Base-by-base conservation (phyloP, 2,113 vertebrate species). In the Brachyhypopomus occidentalis region DNA sequence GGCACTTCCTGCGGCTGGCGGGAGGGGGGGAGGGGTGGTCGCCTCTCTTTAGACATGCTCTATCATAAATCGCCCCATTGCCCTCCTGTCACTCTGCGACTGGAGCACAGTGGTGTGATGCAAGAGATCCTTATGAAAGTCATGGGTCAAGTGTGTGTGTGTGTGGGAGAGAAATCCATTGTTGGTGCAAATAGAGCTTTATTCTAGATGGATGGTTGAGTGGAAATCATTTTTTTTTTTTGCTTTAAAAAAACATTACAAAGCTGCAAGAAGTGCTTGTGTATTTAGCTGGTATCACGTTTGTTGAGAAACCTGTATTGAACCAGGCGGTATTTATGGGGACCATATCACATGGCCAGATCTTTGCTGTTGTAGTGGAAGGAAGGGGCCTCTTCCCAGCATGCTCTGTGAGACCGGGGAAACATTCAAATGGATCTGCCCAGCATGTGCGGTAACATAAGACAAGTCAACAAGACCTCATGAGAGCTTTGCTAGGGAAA, bases 1-100 rank as follows among this genome's bases (percentile, higher is more conserved):
- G 34, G 27, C 12, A 19, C 20, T 67, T 67, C 27, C 64, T 36
- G 64, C 64, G 17, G 6, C 30, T 23, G 64, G 30, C 5, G 4
- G 7, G 17, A 6, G 34, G 64, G 1, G 17, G 30, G 64, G 69
- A 72, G 64, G 69, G 72, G 62, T 11, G 9, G 45, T 11, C 12
- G 72, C 25, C 58, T 63, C 36, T 55, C 60, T 72, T 58, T 69
- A 48, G 36, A 48, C 58, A 19, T 9, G 70, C 9, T 80, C 72
- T 36, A 2, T 14, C 12, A 52, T 52, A 52, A 52, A 8, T 11
- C 12, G 0, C 45, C 8, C 45, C 45, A 12, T 14, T 52, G 45
- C 62, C 58, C 59, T 22, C 41, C 14, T 30, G 27, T 3, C 19
- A 27, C 34, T 72, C 56, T 72, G 48, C 30, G 38, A 52, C 25